Base-by-base conservation (phyloP, 1,140 invertebrate genomes). In the Stegodyphus dumicola region DNA sequence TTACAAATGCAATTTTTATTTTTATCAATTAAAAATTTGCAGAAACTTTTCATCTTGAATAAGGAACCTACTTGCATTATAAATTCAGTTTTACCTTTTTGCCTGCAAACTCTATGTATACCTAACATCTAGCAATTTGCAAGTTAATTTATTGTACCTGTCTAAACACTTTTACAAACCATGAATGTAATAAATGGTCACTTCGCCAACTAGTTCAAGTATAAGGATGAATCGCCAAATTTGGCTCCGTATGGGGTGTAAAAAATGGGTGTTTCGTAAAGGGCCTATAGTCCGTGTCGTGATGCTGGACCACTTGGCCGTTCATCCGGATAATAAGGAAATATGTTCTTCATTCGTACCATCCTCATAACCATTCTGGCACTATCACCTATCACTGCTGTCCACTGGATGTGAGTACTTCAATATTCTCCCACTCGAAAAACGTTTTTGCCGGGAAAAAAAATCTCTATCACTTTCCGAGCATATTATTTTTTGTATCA, bases 361-460 rank as follows among this genome's bases (percentile, higher is more conserved):
- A 15, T 79, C 9, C 54, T 79, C 51, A 70, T 70, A 70, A 49
- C 77, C 7, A 79, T 67, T 13, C 49, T 77, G 66, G 48, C 56
- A 13, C 66, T 79, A 48, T 54, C 77, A 69, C 77, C 77, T 4
- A 70, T 66, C 10, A 54, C 77, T 33, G 77, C 77, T 56, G 77
- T 79, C 65, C 77, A 79, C 49, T 79, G 77, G 77, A 79, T 79
- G 77, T 79, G 65, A 79, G 77, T 79, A 70, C n/a, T 73, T 67
- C 48, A 33, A 6, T 48, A 2, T 3, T 48, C 0, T 60, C 52
- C 33, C 64, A 49, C 9, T 17, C 6, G 33, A 2, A 33, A 64
- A 64, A 33, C 33, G 33, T 33, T 73, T 73, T 73, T 51, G 10
- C 52, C 13, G 15, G 13, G 13, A 33, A 33, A 33, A 33, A 33